A percentile compares a stretch with the other conserved stretches of the same genome.
Evolutionary conservation across 1,140 invertebrate species (phyloP).

Genomic region (Antheraea pernyi): DNA sequence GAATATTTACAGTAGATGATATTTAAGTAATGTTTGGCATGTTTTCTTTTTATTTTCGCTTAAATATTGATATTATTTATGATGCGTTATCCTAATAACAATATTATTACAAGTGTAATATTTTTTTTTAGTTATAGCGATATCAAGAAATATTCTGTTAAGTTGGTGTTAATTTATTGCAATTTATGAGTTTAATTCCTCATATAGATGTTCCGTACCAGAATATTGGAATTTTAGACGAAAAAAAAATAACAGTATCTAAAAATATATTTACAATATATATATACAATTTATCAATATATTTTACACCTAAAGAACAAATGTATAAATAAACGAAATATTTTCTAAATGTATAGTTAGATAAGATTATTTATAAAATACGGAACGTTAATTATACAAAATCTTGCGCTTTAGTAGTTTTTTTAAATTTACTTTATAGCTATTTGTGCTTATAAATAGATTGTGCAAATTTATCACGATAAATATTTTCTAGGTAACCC

Average conservation of each 20-base stretch:
- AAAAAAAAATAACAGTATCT: background rate
- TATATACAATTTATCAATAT: too few species aligned
- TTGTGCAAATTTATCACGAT: conserved; percentile 58
- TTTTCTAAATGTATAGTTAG: too few species aligned
- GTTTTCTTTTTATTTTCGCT: conserved; percentile 9
- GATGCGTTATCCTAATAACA: background rate
- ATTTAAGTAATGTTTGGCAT: background rate
- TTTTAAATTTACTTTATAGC: background rate
- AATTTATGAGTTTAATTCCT: conserved; percentile 64
- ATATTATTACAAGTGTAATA: background rate
- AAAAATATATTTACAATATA: background rate
- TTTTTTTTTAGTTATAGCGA: background rate
- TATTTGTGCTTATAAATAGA: conserved; percentile 10
- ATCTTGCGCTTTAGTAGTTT: background rate
- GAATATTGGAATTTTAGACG: background rate
- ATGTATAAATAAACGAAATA: too few species aligned
- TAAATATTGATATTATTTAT: conserved; percentile 1
- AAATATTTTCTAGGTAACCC: conserved; percentile 78
- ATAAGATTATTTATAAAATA: background rate
- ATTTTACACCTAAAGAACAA: background rate
- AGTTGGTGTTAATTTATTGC: conserved; percentile 64
- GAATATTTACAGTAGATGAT: conserved; percentile 1
- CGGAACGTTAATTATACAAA: background rate
- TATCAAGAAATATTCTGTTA: conserved; percentile 35
- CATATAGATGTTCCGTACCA: conserved; percentile 12